phyloP scores from a whole-genome alignment of 92 coral and sea anemone species.

The Zoanthus solanderi region DNA sequence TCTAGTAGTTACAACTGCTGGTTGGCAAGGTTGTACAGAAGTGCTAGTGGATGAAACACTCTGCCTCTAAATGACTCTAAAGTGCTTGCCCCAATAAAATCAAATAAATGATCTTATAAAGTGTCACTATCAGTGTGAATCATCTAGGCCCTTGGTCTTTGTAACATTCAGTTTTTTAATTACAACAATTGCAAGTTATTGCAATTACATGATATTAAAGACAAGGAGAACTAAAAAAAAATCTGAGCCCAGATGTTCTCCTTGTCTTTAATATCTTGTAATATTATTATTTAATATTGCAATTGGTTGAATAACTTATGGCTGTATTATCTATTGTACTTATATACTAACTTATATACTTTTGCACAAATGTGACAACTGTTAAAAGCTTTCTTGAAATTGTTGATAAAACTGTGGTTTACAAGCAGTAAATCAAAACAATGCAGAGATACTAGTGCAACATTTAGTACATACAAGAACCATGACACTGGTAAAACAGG shows the following conservation, averaged over 20 bases:
- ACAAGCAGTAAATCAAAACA: neutral
- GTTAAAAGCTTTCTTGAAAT: conserved; percentile 7
- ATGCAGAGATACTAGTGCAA: conserved; percentile 1
- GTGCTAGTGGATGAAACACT: conserved; percentile 45
- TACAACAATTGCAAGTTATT: neutral
- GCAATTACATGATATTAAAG: too few relatives aligned
- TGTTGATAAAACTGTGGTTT: neutral
- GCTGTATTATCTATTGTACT: neutral
- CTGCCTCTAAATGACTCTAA: conserved; percentile 16
- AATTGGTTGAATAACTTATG: conserved; percentile 11
- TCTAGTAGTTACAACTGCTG: conserved; percentile 44
- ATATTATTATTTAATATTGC: neutral
- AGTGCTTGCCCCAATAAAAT: conserved; percentile 44
- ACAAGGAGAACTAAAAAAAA: neutral
- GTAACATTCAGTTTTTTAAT: neutral
- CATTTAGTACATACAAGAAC: neutral
- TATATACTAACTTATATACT: neutral
- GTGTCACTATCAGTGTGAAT: neutral
- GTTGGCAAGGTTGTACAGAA: conserved; percentile 60
- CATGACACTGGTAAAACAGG: too few relatives aligned
- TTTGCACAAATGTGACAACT: conserved; percentile 6
- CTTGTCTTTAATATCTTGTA: too few relatives aligned
- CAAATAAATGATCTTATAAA: conserved; percentile 43
- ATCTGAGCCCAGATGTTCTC: too few relatives aligned
- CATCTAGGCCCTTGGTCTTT: conserved; percentile 3